These are phyloP conservation scores for Peromyscus nudipes DNA, from an alignment of 2,797 vertebrate species.

Conservation along the genomic window DNA sequence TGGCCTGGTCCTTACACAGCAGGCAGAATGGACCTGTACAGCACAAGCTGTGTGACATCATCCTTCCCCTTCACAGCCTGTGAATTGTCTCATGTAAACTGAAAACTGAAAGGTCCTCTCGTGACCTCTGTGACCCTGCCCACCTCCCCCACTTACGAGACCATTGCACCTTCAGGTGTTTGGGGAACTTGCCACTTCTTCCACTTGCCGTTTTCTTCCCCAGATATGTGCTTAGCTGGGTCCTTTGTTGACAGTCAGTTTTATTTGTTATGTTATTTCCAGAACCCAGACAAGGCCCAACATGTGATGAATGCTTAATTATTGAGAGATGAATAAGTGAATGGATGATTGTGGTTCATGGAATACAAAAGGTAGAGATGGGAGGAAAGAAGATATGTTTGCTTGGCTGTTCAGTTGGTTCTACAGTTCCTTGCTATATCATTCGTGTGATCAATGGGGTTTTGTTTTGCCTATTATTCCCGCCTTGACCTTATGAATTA, in stretches of 20 bases:
- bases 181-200: not conserved
- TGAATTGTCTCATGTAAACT: not conserved
- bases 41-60: not conserved
- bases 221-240: not conserved
- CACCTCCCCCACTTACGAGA: too few relatives aligned
- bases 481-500: not conserved
- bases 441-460: not conserved
- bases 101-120: not conserved
- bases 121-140: not conserved
- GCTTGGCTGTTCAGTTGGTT: not conserved
- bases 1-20: not conserved
- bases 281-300: not conserved
- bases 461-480: slow-evolving; percentile 1
- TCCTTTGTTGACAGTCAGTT: not conserved
- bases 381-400: not conserved
- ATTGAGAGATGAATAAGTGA: not conserved
- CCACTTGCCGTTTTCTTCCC: not conserved
- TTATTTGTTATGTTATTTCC: not conserved
- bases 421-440: not conserved
- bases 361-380: not conserved
- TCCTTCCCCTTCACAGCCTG: not conserved
- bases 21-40: not conserved
- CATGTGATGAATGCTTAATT: not conserved
- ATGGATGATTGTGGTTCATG: not conserved
- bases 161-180: not conserved